Evolutionary conservation across 1,140 invertebrate species (phyloP).

Genomic region (Laupala kohalensis): DNA sequence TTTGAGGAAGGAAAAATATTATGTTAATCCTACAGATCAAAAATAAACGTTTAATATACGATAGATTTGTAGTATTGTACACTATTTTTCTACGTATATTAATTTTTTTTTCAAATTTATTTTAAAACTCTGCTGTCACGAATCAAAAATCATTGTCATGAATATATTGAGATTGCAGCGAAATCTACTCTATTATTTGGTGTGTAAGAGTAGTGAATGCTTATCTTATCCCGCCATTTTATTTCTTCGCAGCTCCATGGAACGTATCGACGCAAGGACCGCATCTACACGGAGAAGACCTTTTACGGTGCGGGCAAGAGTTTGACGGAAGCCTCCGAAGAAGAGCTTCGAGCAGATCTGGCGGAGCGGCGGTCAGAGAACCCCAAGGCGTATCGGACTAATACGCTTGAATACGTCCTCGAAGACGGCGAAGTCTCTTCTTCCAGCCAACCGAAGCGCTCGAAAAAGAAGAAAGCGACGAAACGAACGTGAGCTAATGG

Average conservation of each 20-base stretch:
- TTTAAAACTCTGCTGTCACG: too few species aligned
- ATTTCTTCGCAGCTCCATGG: slow-evolving; percentile 41
- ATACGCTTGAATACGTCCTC: slow-evolving; percentile 24
- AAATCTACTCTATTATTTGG: background rate
- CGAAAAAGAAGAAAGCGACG: too few species aligned
- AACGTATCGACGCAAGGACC: slow-evolving; percentile 45
- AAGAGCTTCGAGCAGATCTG: slow-evolving; percentile 33
- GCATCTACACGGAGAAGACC: slow-evolving; percentile 51
- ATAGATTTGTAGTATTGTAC: background rate
- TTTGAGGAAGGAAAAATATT: too few species aligned
- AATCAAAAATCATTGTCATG: too few species aligned
- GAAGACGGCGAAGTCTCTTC: slow-evolving; percentile 20
- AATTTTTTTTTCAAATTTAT: background rate
- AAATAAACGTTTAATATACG: too few species aligned
- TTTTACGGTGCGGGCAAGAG: slow-evolving; percentile 43
- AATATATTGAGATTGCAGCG: background rate
- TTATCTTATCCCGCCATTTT: background rate
- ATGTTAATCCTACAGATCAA: too few species aligned
- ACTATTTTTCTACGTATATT: background rate
- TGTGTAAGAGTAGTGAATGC: background rate
- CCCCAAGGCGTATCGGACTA: slow-evolving; percentile 31
- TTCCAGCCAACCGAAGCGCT: too few species aligned
- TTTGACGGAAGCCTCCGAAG: slow-evolving; percentile 28
- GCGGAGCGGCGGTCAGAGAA: slow-evolving; percentile 36
- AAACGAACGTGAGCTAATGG: too few species aligned